Evolutionary conservation across 2,797 vertebrate genomes (phyloP), one percentile per base, ranked within the genome.

Genomic region (Arvicola amphibius): DNA sequence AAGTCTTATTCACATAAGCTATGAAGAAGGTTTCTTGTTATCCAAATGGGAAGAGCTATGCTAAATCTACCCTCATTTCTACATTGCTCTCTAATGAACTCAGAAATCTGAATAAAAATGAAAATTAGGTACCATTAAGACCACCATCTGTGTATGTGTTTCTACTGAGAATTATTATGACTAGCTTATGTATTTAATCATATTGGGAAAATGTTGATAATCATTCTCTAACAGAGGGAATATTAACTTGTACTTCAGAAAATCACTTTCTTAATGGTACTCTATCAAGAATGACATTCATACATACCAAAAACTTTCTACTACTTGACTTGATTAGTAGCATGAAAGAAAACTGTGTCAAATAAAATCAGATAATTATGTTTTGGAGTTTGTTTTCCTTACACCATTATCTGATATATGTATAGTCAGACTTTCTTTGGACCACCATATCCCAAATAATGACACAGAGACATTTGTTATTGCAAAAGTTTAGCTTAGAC

Each of bases 121-220:
- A 95, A 92, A 92, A 94, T 67, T 77, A 92, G 56, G 83, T 32
- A 91, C 88, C 3, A 32, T 90, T 89, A 94, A 48, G 48, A n/a
- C 25, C 78, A 67, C 37, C 74, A n/a, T 93, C 56, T 92, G 6
- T 53, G 37, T 95, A 43, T 80, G 10, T 85, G 6, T 81, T 88
- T 94, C 61, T 88, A 88, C 3, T 90, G 53, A 91, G 32, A 95
- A 86, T 73, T 91, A 16, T 65, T 56, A 79, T 92, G 69, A 63
- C 29, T 27, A 59, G 25, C 3, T 92, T 85, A 9, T 1, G 11
- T 71, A 67, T 69, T 93, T 67, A 19, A 92, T 90, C 92, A 78
- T 53, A 93, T 23, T n/a, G 3, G 17, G 14, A 59, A 97, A 93
- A 81, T 90, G 12, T 56, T 59, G 43, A n/a, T 43, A 32, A 61